Evolutionary conservation across 2,888 invertebrate genomes (phyloP), one percentile per base, ranked within the genome.

Genomic region (Agriopis marginaria): DNA sequence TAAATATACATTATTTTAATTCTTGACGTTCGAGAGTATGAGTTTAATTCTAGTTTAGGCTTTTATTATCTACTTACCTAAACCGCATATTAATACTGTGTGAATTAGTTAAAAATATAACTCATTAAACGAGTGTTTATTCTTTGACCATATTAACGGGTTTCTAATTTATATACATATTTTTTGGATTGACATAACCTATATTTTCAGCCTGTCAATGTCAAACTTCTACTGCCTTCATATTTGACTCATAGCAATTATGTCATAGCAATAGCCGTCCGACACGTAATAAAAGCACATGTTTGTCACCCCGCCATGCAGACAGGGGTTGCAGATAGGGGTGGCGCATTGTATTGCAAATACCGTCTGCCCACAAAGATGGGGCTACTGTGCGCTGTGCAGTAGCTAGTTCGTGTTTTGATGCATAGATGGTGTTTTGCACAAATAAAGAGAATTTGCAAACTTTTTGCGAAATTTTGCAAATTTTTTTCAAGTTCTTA

Each of bases 361-460:
- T 83, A 82, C 86, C 77, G 79, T 77, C 83, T 82, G 80, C 78
- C 83, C 86, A 86, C 82, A 86, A 86, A 92, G 92, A 92, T 92
- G 93, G 92, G 88, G 93, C 90, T 90, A 91, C 93, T 89, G 92
- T 87, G 87, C 84, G 85, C 85, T 84, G 84, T 82, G 79, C 80
- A 83, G 83, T 74, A 87, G 79, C 80, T 86, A 93, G 93, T 94
- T 90, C 88, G 59, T 73, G 82, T 91, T 91, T 90, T 89, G 87
- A 81, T 82, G 82, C 77, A 83, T 83, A 93, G 93, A 89, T 91
- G 93, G 91, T 81, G 91, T 79, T 86, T 68, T 79, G 49, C 58
- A 54, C 63, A 74, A 32, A n/a, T 53, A 45, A 55, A 53, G 12
- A n/a, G 0, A 32, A 3, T 50, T 56, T 73, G 53, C 45, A 50